A percentile compares a stretch with the other conserved stretches of the same genome.
phyloP scores from a whole-genome alignment of 1,140 invertebrate species.

The Hylaeus anthracinus region DNA sequence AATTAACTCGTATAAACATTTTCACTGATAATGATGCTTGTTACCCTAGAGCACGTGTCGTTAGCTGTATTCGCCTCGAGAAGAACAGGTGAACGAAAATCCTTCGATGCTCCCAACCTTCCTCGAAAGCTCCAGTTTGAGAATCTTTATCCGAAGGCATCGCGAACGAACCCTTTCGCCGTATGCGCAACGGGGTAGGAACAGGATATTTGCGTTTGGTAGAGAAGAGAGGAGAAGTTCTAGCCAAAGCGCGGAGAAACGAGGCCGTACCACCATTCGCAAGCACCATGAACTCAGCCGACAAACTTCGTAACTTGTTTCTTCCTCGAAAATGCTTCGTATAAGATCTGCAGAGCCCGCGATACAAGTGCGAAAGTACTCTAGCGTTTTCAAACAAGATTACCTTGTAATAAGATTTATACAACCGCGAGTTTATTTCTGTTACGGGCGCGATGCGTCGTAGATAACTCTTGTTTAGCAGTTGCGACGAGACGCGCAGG shows the following conservation, averaged over 20 bases:
- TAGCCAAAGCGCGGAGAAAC: conserved; percentile 1
- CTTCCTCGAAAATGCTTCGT: conserved; percentile 33
- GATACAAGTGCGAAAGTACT: conserved; percentile 27
- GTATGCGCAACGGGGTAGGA: not conserved
- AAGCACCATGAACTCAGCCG: conserved; percentile 19
- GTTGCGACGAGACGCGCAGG: not conserved
- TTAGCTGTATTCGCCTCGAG: too few relatives aligned
- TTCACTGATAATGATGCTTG: too few relatives aligned
- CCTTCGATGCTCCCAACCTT: not conserved
- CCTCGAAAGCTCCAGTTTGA: not conserved
- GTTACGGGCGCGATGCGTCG: not conserved
- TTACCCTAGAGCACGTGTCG: too few relatives aligned
- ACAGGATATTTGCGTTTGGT: too few relatives aligned
- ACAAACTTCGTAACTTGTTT: conserved; percentile 38
- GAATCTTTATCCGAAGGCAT: not conserved
- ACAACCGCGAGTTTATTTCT: conserved; percentile 4
- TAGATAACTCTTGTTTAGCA: not conserved
- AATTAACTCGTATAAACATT: too few relatives aligned
- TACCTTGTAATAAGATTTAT: conserved; percentile 45
- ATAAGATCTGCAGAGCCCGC: conserved; percentile 5
- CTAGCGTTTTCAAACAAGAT: conserved; percentile 29
- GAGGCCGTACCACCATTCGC: not conserved
- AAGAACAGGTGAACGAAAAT: not conserved
- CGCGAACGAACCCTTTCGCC: not conserved
- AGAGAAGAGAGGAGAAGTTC: not conserved